Evolutionary conservation across 2,113 vertebrate species (phyloP).

Genomic region (Leiothrix lutea): DNA sequence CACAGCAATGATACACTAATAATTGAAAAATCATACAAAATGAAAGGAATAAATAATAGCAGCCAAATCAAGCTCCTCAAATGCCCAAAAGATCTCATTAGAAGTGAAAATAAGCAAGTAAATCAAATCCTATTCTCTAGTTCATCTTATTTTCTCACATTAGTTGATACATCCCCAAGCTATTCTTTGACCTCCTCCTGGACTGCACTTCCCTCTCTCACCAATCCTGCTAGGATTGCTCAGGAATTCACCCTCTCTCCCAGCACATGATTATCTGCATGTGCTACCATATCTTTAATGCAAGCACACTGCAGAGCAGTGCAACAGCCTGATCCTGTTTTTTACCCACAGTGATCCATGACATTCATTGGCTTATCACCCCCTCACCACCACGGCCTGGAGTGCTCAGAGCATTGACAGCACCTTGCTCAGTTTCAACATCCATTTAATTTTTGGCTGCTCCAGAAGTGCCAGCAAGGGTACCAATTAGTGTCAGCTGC

Average conservation of each 20-base stretch:
- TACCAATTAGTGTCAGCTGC: slow-evolving; percentile 30
- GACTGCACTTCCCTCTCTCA: neutral
- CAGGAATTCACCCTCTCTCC: neutral
- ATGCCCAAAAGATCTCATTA: neutral
- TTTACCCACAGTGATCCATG: neutral
- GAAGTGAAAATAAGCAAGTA: neutral
- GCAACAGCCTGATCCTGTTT: neutral
- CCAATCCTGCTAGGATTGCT: neutral
- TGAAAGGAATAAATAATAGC: neutral
- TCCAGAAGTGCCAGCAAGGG: neutral
- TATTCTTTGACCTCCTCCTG: neutral
- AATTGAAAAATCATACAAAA: neutral
- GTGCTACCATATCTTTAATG: neutral
- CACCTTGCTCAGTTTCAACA: neutral
- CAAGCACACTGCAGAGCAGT: neutral
- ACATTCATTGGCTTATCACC: neutral
- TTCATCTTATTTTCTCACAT: neutral
- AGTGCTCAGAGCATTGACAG: neutral
- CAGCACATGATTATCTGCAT: neutral
- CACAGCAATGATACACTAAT: neutral
- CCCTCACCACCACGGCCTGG: neutral
- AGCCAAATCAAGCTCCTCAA: neutral
- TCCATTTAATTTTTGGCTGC: slow-evolving; percentile 29
- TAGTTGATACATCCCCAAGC: neutral
- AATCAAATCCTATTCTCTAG: neutral